Base-by-base conservation (phyloP, 2,888 invertebrate species). In the Melanchra persicariae region DNA sequence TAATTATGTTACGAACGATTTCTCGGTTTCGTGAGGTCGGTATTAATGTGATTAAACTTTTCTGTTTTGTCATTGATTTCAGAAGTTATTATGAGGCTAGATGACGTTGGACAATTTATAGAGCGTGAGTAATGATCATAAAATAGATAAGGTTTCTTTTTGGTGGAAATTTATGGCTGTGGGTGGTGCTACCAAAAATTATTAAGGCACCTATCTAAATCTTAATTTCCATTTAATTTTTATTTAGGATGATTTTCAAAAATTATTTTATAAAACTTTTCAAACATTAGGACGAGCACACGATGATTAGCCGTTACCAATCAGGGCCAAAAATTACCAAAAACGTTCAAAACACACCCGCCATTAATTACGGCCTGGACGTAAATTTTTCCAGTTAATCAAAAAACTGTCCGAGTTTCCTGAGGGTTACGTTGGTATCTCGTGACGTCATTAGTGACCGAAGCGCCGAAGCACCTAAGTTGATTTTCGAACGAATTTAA, bases 401-500 rank as follows among this genome's bases (percentile, higher is more conserved):
- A 93, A 93, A 93, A 93, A 91, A 89, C 91, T 90, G 91, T 89
- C 88, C 84, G 90, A 89, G 86, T 90, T 89, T 87, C 65, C 81
- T 87, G 89, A 87, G 88, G 89, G 89, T 82, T 74, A 76, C 72
- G 57, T 57, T 57, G 57, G 76, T 84, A 82, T 82, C 74, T 83
- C 85, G 86, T 85, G 87, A 87, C 82, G 88, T 92, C 93, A 93
- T 93, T 93, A 94, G 91, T 90, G 86, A 88, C 86, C 86, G 87
- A 85, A 88, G 71, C 73, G 74, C 70, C 68, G 87, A 89, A 90
- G 88, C 87, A 88, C 89, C 89, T 89, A 92, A 93, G 90, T 93
- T 92, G 92, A 94, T 93, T 93, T 90, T 88, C 91, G 78, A 83
- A 85, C 84, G 87, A 91, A 92, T 94, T 93, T 93, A 94, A 95